phyloP scores from a whole-genome alignment of 2,888 invertebrate genomes.

The Xanthorhoe spadicearia region DNA sequence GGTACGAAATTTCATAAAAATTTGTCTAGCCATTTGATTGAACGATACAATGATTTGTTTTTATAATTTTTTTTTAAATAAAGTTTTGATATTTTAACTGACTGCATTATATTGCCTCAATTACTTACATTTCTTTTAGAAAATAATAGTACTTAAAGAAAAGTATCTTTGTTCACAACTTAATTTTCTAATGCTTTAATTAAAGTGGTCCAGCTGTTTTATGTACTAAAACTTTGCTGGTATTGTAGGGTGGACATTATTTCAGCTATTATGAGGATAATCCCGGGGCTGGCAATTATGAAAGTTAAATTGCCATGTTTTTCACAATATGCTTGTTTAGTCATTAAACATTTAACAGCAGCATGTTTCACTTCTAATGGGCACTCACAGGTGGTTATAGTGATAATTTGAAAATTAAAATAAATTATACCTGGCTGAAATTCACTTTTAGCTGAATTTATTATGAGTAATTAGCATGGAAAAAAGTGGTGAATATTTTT shows the following conservation, averaged over 20 bases:
- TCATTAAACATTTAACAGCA: slow-evolving; percentile 18
- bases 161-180: no score
- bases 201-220: slow-evolving; percentile 9
- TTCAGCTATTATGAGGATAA: slow-evolving; percentile 44
- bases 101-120: no score
- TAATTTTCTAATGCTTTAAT: no score
- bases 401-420: slow-evolving; percentile 19
- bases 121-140: no score
- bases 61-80: no score
- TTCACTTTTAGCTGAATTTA: background rate
- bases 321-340: slow-evolving; percentile 38
- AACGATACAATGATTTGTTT: no score
- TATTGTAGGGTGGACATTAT: slow-evolving; percentile 47
- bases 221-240: slow-evolving; percentile 6
- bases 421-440: background rate
- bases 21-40: no score
- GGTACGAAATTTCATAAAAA: no score
- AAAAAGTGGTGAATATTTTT: no score
- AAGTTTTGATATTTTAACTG: no score
- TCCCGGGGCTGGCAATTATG: slow-evolving; percentile 44
- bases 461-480: no score
- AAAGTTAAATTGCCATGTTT: slow-evolving; percentile 46
- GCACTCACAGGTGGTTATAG: slow-evolving; percentile 35
- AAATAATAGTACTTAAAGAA: no score
- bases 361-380: slow-evolving; percentile 39